These are phyloP conservation scores for Microcebus griseorufus DNA, from an alignment of 2,113 vertebrate species.

Conservation along the genomic window DNA sequence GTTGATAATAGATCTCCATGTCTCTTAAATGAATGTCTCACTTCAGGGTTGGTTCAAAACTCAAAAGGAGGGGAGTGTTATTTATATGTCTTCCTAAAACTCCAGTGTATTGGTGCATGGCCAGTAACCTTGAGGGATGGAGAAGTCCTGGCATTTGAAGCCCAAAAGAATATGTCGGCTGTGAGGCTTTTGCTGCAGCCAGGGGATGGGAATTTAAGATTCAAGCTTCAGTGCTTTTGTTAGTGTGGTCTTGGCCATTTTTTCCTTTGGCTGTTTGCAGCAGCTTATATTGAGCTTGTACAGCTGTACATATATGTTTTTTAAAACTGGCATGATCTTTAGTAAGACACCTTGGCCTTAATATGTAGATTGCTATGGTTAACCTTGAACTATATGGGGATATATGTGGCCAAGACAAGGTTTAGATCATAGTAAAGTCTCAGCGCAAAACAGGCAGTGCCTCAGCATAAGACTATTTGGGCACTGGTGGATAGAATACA, in stretches of 20 bases:
- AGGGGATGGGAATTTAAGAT: neutral
- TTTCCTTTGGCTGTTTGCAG: neutral
- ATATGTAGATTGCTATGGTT: neutral
- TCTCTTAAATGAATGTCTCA: neutral
- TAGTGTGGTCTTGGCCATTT: neutral
- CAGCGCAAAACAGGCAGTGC: neutral
- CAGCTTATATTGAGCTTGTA: neutral
- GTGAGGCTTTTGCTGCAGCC: neutral
- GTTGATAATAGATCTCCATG: neutral
- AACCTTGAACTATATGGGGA: neutral
- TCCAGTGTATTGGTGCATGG: neutral
- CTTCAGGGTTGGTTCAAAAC: neutral
- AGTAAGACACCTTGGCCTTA: neutral
- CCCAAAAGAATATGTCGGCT: neutral
- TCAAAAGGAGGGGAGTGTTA: neutral
- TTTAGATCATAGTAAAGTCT: neutral
- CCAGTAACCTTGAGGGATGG: neutral
- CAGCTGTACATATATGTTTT: neutral
- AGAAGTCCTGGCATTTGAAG: neutral
- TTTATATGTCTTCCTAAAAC: neutral
- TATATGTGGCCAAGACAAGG: neutral
- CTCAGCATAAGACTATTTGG: fast-evolving
- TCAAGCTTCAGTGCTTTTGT: neutral
- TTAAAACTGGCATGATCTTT: neutral
- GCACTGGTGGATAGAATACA: too few species aligned